A percentile compares a stretch with the other conserved stretches of the same genome.
Conservation (phyloP, 2,113 vertebrate genomes). For the Noctilio leporinus region DNA sequence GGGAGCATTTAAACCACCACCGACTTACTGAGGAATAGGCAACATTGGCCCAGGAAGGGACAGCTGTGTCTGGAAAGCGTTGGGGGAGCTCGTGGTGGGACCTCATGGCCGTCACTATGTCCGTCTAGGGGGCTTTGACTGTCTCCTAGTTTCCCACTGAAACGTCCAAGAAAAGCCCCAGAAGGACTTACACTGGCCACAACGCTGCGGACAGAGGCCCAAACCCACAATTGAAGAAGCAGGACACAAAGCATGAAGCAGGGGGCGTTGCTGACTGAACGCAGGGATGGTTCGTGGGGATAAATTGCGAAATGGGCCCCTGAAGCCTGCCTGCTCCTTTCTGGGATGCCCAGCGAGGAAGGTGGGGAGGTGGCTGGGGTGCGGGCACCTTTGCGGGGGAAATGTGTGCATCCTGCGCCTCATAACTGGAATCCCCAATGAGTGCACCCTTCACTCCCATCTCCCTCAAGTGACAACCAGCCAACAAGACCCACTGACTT, state of each 20-base stretch:
- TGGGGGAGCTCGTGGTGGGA: neutral
- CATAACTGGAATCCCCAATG: neutral
- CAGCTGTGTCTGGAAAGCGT: neutral
- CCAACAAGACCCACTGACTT: slow-evolving; percentile 2
- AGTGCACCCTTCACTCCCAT: neutral
- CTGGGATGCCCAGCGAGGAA: neutral
- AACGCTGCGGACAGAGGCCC: neutral
- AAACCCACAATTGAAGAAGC: neutral
- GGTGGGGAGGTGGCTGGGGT: neutral
- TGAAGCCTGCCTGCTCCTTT: neutral
- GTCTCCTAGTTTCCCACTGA: neutral
- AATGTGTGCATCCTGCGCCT: neutral
- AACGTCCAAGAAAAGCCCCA: neutral
- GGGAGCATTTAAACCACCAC: neutral
- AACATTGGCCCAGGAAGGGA: neutral
- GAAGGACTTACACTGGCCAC: neutral
- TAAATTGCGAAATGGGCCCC: neutral
- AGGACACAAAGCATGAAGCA: neutral
- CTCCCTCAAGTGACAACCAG: neutral
- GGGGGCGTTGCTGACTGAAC: neutral
- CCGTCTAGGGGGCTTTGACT: neutral
- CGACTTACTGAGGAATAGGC: neutral
- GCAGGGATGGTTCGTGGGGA: neutral
- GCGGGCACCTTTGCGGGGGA: neutral
- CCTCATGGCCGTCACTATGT: neutral